Evolutionary conservation across 2,797 vertebrate species (phyloP).

Genomic region (Ptychobarbus kaznakovi): DNA sequence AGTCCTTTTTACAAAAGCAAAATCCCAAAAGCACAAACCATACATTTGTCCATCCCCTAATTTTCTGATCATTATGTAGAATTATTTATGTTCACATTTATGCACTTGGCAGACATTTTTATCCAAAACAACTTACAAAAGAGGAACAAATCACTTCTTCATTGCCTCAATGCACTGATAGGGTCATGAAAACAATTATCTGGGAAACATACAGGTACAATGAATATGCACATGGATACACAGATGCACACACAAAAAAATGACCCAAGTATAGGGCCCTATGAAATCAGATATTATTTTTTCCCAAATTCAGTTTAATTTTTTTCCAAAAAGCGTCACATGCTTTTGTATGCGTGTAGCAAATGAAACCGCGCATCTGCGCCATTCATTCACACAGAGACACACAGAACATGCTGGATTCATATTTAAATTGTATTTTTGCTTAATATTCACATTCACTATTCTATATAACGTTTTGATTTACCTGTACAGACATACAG

Average conservation of each 20-base stretch:
- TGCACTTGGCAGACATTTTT: neutral
- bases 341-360: too few species aligned
- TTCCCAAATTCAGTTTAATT: too few species aligned
- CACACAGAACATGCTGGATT: neutral
- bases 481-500: neutral
- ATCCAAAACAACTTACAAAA: neutral
- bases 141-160: neutral
- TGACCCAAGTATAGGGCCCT: neutral
- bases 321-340: too few species aligned
- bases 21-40: neutral
- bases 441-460: neutral
- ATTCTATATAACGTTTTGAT: too few species aligned
- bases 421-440: too few species aligned
- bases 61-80: neutral
- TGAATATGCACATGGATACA: conserved; percentile 14
- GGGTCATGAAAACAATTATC: conserved; percentile 1
- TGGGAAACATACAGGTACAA: neutral
- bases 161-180: neutral
- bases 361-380: too few species aligned
- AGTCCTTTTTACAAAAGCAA: too few species aligned
- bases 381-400: neutral
- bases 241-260: neutral
- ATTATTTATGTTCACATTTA: neutral
- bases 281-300: too few species aligned
- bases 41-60: neutral